Evolutionary conservation across 2,113 vertebrate species (phyloP).

Genomic region (Forbesichthys papilliferus): DNA sequence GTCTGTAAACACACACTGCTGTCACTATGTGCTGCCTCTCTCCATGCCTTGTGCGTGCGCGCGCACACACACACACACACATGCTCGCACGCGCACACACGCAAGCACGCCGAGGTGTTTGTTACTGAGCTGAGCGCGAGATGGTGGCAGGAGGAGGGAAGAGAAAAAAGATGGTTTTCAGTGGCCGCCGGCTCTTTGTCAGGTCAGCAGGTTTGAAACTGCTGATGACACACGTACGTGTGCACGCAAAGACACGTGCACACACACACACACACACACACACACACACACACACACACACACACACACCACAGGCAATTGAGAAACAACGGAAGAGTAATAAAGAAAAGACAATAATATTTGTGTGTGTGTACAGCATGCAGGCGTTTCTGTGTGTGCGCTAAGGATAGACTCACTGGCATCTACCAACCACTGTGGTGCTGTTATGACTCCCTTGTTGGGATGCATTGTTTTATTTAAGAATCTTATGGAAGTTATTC

Average conservation of each 20-base stretch:
- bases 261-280: background rate
- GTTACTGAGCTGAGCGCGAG: slow-evolving; percentile 31
- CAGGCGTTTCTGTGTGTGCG: background rate
- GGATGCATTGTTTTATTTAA: no score
- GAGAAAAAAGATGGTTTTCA: slow-evolving; percentile 41
- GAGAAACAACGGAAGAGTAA: slow-evolving; percentile 1
- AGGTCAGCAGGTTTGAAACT: slow-evolving; percentile 69
- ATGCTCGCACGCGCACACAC: background rate
- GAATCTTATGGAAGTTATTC: no score
- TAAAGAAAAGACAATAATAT: slow-evolving; percentile 3
- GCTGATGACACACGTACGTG: slow-evolving; percentile 56
- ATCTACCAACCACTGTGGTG: no score
- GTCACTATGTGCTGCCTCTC: background rate
- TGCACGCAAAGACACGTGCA: background rate
- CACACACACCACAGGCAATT: slow-evolving; percentile 14
- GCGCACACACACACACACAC: background rate
- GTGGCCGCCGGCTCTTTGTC: slow-evolving; percentile 47
- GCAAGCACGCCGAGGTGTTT: slow-evolving; percentile 16
- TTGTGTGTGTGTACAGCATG: background rate
- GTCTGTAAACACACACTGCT: slow-evolving; percentile 41
- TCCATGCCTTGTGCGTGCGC: background rate
- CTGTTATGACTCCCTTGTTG: no score
- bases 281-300: slow-evolving; percentile 16
- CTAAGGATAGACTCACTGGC: background rate
- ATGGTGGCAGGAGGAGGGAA: background rate